Conservation (phyloP, 2,888 invertebrate genomes). For the Drosophila vallismaia region DNA sequence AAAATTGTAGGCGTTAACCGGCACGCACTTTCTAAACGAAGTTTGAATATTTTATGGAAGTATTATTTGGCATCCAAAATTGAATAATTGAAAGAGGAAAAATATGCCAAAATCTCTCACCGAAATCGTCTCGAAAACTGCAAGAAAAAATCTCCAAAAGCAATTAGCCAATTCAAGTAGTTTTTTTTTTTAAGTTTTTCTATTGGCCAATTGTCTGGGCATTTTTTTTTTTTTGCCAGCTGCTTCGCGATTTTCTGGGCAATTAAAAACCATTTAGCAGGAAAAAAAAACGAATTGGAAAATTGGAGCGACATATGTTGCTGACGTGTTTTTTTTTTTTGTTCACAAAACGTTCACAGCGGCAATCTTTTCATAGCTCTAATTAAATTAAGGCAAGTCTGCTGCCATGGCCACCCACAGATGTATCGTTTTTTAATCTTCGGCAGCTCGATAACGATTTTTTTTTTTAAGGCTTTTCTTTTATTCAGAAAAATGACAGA, state of each 20-base stretch:
- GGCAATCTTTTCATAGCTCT: conserved; percentile 38
- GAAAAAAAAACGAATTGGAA: conserved; percentile 10
- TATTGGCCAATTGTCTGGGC: conserved; percentile 38
- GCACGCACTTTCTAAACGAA: conserved; percentile 36
- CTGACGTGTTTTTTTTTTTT: conserved; percentile 61
- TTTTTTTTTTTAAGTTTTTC: conserved; percentile 10
- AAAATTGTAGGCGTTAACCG: conserved; percentile 29
- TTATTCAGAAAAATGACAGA: conserved; percentile 7
- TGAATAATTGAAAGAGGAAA: conserved; percentile 17
- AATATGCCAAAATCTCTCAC: neutral
- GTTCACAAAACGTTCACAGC: conserved; percentile 50
- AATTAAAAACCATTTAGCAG: conserved; percentile 60
- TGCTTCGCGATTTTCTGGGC: conserved; percentile 35
- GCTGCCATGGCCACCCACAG: conserved; percentile 23
- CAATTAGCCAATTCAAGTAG: conserved; percentile 34
- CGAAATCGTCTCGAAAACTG: too few species aligned
- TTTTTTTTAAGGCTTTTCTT: neutral
- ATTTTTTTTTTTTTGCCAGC: conserved; percentile 23
- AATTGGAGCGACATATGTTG: conserved; percentile 52
- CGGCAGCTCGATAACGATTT: conserved; percentile 1
- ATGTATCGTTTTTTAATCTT: conserved; percentile 16
- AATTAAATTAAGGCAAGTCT: conserved; percentile 41
- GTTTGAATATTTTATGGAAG: conserved; percentile 21
- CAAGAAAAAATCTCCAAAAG: conserved; percentile 13
- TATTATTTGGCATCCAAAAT: conserved; percentile 35